Conservation (phyloP, 2,113 vertebrate species). For the Pithys albifrons region DNA sequence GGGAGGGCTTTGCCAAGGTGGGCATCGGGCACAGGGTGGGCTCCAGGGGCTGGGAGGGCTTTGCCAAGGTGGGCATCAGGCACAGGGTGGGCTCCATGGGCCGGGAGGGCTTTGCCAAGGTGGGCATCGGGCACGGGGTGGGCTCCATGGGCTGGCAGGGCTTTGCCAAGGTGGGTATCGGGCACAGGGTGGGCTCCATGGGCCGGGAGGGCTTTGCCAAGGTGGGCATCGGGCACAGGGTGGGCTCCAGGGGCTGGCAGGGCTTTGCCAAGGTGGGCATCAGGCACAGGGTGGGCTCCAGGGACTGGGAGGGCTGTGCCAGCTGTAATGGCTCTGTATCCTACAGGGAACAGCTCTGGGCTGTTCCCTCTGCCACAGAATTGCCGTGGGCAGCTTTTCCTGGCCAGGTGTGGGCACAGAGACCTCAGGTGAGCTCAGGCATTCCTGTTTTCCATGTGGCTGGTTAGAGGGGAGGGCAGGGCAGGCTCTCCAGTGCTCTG, state of each 20-base stretch:
- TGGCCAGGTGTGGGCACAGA: not conserved
- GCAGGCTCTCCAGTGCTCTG: no score
- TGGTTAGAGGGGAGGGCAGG: not conserved
- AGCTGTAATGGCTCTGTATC: fast-evolving
- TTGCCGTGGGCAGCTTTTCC: not conserved
- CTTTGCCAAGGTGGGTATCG: no score
- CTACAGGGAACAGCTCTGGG: not conserved
- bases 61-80: not conserved
- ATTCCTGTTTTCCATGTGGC: not conserved
- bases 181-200: not conserved
- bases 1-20: no score
- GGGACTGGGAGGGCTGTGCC: not conserved
- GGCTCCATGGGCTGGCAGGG: no score
- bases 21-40: no score
- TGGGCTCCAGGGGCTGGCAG: fast-evolving
- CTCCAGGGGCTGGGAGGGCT: not conserved
- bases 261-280: no score
- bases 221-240: not conserved
- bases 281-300: no score
- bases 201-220: not conserved
- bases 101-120: not conserved
- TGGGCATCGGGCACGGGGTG: no score
- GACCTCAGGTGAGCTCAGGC: not conserved
- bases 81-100: not conserved
- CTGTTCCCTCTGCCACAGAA: fast-evolving